These are phyloP conservation scores for Oncopeltus fasciatus DNA, from an alignment of 1,140 invertebrate species.

Conservation along the genomic window DNA sequence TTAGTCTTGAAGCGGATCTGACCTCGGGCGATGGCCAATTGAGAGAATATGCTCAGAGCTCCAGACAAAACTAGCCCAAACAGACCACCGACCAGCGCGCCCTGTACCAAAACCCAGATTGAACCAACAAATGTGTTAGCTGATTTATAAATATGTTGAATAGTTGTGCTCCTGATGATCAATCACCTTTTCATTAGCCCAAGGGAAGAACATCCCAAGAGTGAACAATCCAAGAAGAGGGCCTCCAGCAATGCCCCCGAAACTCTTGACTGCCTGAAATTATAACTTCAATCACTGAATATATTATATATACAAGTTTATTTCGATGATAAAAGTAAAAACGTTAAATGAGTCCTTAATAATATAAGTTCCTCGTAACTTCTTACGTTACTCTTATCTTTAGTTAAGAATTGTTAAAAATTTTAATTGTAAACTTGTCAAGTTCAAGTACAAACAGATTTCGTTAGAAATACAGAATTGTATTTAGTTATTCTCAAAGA, in stretches of 20 bases:
- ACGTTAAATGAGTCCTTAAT: too few relatives aligned
- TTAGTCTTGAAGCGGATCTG: constrained; percentile 35
- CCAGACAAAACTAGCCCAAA: constrained; percentile 52
- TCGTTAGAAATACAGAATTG: too few relatives aligned
- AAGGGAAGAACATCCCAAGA: constrained; percentile 60
- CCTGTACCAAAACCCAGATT: constrained; percentile 35
- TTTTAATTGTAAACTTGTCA: too few relatives aligned
- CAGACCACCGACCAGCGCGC: constrained; percentile 59
- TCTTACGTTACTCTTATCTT: too few relatives aligned
- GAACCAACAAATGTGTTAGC: background rate
- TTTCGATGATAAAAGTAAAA: too few relatives aligned
- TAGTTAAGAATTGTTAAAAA: too few relatives aligned
- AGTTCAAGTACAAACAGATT: too few relatives aligned
- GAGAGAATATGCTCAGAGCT: constrained; percentile 75
- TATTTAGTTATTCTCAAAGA: too few relatives aligned
- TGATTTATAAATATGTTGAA: background rate
- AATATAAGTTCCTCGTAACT: too few relatives aligned
- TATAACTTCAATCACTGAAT: too few relatives aligned
- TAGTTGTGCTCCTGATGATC: background rate
- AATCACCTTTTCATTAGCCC: constrained; percentile 40
- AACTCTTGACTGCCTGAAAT: constrained; percentile 42
- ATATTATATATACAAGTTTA: too few relatives aligned
- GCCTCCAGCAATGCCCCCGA: constrained; percentile 52
- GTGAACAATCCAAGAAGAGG: constrained; percentile 62
- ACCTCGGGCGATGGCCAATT: constrained; percentile 50